A percentile compares a stretch with the other conserved stretches of the same genome.
phyloP scores from a whole-genome alignment of 2,888 invertebrate species.

The Latrodectus elegans region DNA sequence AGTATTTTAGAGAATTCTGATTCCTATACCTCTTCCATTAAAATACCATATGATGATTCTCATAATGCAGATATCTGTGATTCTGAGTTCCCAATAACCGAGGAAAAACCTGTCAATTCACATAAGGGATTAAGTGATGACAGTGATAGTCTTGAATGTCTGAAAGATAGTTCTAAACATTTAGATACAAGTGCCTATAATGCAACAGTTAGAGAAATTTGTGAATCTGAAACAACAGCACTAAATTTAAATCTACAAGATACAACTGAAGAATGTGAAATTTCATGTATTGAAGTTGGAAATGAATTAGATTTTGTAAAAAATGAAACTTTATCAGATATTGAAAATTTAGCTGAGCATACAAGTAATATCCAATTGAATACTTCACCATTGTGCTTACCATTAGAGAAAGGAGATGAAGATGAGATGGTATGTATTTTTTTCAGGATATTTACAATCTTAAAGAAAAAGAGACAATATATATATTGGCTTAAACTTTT shows the following conservation, averaged over 20 bases:
- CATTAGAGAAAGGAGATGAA: conserved; percentile 62
- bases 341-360: no score
- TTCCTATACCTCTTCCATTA: no score
- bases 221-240: neutral
- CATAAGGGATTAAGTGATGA: no score
- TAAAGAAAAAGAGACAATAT: no score
- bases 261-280: conserved; percentile 3
- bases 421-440: conserved; percentile 55
- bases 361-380: conserved; percentile 5
- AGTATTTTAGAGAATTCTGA: no score
- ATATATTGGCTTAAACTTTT: no score
- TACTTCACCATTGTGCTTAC: conserved; percentile 61
- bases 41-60: no score
- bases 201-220: neutral
- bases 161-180: no score
- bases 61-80: no score
- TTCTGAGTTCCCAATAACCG: no score
- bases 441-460: neutral
- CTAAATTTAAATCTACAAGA: neutral
- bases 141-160: no score
- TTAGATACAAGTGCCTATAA: conserved; percentile 20
- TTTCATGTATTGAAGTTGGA: neutral
- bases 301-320: conserved; percentile 1
- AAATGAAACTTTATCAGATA: neutral
- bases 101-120: no score